Evolutionary conservation across 2,888 invertebrate species (phyloP), one percentile per base, ranked within the genome.

Genomic region (Belgica antarctica): DNA sequence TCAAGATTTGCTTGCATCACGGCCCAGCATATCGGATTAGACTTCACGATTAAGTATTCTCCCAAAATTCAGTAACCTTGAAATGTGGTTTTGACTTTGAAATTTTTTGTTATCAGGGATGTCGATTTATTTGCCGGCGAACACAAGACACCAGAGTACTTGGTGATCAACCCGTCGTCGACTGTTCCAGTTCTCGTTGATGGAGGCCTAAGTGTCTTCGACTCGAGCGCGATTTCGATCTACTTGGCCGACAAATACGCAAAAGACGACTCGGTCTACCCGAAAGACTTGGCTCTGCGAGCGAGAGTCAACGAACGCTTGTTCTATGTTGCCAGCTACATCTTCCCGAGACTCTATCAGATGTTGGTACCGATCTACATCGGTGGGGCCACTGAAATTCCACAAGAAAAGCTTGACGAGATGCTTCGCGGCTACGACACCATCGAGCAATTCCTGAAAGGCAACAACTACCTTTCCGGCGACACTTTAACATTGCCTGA

Each of bases 191-290:
- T 81, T 1, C 75, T 84, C 17, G 70, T 71, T 12, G 78, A 81
- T 70, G 79, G 82, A 71, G 83, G 81, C 27, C 81, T 81, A 72
- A 73, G 77, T 79, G n/a, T 82, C 46, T 75, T 75, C 72, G 76
- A 77, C 59, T 59, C 59, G 17, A 19, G 22, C 7, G 81, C 83
- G 0, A 84, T 85, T 70, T 76, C 78, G 46, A 73, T 76, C 12
- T 85, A 84, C 74, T 76, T 86, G 71, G 81, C 80, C 0, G 80
- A 81, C 57, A 84, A 84, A 74, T 86, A 85, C 73, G 82, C 79
- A 0, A 79, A 81, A 71, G 76, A 81, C 72, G 83, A 84, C 66
- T 73, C 77, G 0, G 76, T 86, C 12, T 87, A 85, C 74, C 86
- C 87, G 0, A 83, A 81, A 73, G 83, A 85, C 72, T 74, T 80